These are phyloP conservation scores for Nomada ferruginata DNA, from an alignment of 2,888 invertebrate species.

Conservation along the genomic window DNA sequence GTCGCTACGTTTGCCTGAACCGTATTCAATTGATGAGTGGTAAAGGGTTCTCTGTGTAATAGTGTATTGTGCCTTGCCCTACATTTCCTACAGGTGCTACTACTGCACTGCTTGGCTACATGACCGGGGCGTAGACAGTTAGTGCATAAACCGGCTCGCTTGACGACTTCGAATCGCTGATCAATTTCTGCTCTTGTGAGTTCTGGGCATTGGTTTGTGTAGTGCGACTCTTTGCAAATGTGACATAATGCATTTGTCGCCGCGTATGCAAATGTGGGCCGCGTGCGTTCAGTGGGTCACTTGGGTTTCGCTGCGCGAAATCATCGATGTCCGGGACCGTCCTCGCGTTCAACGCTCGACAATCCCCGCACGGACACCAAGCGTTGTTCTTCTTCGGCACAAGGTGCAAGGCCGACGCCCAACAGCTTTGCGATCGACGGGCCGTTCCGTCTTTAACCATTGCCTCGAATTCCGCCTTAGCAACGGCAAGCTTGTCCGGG, in stretches of 20 bases:
- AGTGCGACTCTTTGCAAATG: neutral
- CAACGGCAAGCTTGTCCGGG: too few species aligned
- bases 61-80: neutral
- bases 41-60: neutral
- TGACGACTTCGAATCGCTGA: neutral
- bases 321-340: neutral
- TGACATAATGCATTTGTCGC: neutral
- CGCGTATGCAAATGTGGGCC: too few species aligned
- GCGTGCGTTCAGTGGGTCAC: too few species aligned
- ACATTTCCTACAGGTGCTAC: neutral
- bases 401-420: too few species aligned
- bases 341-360: fast-evolving
- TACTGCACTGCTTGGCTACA: neutral
- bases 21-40: neutral
- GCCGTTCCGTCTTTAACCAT: too few species aligned
- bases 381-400: too few species aligned
- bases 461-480: too few species aligned
- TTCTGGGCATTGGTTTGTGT: neutral
- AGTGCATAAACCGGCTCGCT: neutral
- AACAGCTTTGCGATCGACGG: too few species aligned
- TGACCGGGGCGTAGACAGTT: too few species aligned
- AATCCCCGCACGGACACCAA: too few species aligned
- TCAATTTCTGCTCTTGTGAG: neutral
- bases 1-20: neutral
- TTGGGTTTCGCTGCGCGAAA: neutral